Evolutionary conservation across 1,140 invertebrate species (phyloP), one percentile per base, ranked within the genome.

Genomic region (Paralvinella palmiformis): DNA sequence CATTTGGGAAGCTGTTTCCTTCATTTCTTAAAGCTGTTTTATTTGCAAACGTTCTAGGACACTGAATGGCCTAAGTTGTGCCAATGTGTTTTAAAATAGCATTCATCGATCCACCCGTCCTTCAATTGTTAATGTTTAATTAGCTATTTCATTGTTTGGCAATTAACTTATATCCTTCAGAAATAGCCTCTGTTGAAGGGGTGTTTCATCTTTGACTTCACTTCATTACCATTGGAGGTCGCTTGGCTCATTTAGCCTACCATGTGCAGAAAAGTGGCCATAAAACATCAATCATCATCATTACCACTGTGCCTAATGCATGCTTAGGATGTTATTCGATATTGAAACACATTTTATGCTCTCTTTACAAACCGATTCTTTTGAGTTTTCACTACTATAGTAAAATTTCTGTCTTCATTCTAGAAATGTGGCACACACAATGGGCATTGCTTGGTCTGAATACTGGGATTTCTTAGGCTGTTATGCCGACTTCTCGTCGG

Each of bases 401-500:
- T 15, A 5, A 3, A n/a, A n/a, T 63, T 32, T 68, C 33, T 65
- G 22, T 71, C 64, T 64, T 59, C 13, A 68, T 62, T 79, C 35
- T 74, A 88, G 90, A 67, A 84, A 86, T 63, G 73, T 94, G 66
- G 91, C 91, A 2, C 84, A 86, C 67, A 83, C 90, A 74, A 85
- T 86, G 74, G 85, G 88, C 33, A 83, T 93, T 0, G 82, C 83
- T n/a, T 96, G 92, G 92, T 88, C 86, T 66, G 93, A 96, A 75
- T 92, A 91, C 76, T 96, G 92, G 92, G 85, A 88, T 2, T 95
- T 95, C 75, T 79, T 95, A 5, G 86, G 89, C 69, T 84, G 84
- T 4, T 93, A 90, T 75, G 84, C 88, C 6, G 87, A 96, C 80
- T 82, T 95, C 2, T 76, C 86, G 0, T 86, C 86, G 0, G 71